phyloP scores from a whole-genome alignment of 2,888 invertebrate genomes.

The Embidobia sp. region DNA sequence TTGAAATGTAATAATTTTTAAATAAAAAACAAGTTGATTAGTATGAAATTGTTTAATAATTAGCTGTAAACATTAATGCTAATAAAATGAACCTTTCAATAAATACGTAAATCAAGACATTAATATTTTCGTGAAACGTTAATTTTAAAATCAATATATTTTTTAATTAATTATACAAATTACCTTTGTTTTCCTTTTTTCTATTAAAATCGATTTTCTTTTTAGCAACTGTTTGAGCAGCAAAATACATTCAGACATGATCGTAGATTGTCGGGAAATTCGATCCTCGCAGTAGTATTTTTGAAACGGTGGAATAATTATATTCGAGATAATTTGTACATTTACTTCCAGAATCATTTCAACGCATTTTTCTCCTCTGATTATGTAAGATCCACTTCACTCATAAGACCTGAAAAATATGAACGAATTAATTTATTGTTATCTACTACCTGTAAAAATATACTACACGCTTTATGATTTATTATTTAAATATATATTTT shows the following conservation, averaged over 20 bases:
- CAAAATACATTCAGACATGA: conserved; percentile 38
- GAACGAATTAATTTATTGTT: no score
- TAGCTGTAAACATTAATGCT: no score
- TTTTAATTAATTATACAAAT: background rate
- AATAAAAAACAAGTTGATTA: no score
- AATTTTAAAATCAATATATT: background rate
- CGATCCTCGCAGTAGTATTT: conserved; percentile 33
- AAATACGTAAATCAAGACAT: no score
- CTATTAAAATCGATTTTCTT: conserved; percentile 29
- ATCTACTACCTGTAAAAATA: no score
- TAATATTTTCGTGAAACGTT: no score
- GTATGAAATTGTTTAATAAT: no score
- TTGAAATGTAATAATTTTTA: no score
- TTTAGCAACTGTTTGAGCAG: conserved; percentile 35
- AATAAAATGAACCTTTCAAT: no score
- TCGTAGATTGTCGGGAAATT: conserved; percentile 22
- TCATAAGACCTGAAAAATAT: conserved; percentile 22
- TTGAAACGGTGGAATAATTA: conserved; percentile 30
- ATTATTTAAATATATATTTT: no score
- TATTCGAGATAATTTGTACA: conserved; percentile 17
- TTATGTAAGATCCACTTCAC: conserved; percentile 18
- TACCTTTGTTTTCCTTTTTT: conserved; percentile 47
- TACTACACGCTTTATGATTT: no score
- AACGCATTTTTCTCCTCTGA: conserved; percentile 17
- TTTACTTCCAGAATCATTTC: conserved; percentile 19